These are phyloP conservation scores for Portunus trituberculatus DNA, from an alignment of 1,140 invertebrate species.

Conservation along the genomic window DNA sequence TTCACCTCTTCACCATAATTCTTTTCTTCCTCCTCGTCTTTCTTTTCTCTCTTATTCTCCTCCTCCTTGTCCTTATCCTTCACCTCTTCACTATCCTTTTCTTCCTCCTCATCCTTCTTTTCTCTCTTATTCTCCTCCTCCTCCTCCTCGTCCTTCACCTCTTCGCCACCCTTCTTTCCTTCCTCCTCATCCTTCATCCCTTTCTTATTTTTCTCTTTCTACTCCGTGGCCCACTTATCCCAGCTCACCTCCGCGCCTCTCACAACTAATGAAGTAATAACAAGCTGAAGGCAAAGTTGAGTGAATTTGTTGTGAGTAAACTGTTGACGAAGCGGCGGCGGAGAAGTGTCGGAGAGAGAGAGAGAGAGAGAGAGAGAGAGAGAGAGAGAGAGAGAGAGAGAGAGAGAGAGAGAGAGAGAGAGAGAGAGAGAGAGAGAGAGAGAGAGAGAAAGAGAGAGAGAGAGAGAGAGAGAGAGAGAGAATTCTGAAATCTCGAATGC, in stretches of 20 bases:
- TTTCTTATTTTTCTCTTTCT: neutral
- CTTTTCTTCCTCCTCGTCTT: neutral
- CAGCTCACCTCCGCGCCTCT: neutral
- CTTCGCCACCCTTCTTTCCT: too few species aligned
- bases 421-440: neutral
- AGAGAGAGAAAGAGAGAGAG: too few species aligned
- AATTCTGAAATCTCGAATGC: too few species aligned
- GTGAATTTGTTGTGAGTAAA: neutral
- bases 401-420: too few species aligned
- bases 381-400: too few species aligned
- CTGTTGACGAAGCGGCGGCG: neutral
- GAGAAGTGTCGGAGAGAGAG: neutral
- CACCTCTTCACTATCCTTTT: neutral
- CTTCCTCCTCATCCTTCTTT: neutral
- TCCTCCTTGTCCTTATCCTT: neutral
- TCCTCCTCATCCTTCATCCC: neutral
- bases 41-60: neutral
- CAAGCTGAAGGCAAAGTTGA: neutral
- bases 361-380: too few species aligned
- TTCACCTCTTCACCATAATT: neutral
- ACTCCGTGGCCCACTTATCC: neutral
- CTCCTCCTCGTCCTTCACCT: too few species aligned
- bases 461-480: too few species aligned
- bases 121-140: neutral
- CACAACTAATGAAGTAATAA: conserved; percentile 12